A percentile compares a stretch with the other conserved stretches of the same genome.
phyloP scores from a whole-genome alignment of 2,888 invertebrate species.

The Cantharis nigra region DNA sequence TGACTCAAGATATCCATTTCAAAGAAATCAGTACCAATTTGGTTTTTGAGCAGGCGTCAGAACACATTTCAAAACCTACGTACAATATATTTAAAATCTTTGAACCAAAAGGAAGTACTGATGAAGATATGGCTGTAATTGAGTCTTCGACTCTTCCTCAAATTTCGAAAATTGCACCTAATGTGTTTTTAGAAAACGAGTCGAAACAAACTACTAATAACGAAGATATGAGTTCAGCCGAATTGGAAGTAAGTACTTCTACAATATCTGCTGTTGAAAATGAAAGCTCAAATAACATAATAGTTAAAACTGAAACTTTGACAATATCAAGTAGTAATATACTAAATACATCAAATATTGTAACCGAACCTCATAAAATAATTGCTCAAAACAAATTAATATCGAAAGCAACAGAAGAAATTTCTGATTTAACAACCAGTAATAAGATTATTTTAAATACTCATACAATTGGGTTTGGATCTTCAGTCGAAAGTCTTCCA shows the following conservation, averaged over 20 bases:
- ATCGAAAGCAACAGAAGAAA: not conserved
- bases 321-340: not conserved
- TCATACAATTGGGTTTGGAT: not conserved
- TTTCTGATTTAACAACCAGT: not conserved
- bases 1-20: not conserved
- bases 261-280: not conserved
- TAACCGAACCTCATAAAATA: not conserved
- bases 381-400: not conserved
- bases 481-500: not conserved
- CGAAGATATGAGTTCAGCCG: not conserved
- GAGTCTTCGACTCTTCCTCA: not conserved
- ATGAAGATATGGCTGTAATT: not conserved
- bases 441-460: not conserved
- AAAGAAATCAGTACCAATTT: not conserved
- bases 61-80: too few relatives aligned
- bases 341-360: not conserved
- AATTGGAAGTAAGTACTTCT: not conserved
- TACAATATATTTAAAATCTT: too few relatives aligned
- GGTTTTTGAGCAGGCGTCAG: not conserved
- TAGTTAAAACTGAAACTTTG: not conserved
- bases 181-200: not conserved
- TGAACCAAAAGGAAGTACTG: too few relatives aligned
- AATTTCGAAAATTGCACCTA: not conserved
- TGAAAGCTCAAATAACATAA: not conserved
- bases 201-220: not conserved